A percentile compares a stretch with the other conserved stretches of the same genome.
Evolutionary conservation across 2,113 vertebrate genomes (phyloP).

Genomic region (rat (Rattus norvegicus)): GRCr8 NC_086037.1:13744001-13744500

Average conservation of each 20-base stretch:
- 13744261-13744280: background rate
- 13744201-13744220: background rate
- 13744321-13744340: background rate
- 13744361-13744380: background rate
- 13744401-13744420: background rate
- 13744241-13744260: background rate
- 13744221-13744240: background rate
- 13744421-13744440: background rate
- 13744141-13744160: background rate
- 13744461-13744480: background rate
- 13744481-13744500: background rate
- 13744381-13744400: background rate
- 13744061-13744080: background rate
- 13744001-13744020: background rate
- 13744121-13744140: background rate
- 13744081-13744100: conserved; percentile 18
- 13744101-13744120: background rate
- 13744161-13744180: background rate
- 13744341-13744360: background rate
- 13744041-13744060: background rate
- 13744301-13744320: background rate
- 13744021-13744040: too few species aligned
- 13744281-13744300: background rate
- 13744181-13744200: background rate
- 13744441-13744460: background rate